Conservation (phyloP, 1,140 invertebrate genomes). For the Gryon sp. region DNA sequence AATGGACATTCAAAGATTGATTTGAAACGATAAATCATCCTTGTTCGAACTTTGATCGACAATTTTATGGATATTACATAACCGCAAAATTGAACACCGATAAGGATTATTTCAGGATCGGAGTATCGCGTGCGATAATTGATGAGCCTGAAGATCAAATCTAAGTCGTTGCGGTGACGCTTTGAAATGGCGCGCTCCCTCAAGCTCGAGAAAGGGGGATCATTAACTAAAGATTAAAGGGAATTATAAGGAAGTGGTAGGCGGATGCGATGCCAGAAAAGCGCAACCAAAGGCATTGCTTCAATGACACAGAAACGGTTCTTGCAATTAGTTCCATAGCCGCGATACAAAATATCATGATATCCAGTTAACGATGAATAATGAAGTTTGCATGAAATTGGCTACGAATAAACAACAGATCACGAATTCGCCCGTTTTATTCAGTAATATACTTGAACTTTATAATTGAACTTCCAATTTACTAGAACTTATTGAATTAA, state of each 20-base stretch:
- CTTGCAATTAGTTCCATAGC: slow-evolving; percentile 60
- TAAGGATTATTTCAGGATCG: slow-evolving; percentile 8
- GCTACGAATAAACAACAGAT: slow-evolving; percentile 21
- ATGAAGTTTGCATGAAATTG: slow-evolving; percentile 21
- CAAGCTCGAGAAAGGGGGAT: slow-evolving; percentile 15
- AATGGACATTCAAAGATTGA: no score
- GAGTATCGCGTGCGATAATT: slow-evolving; percentile 50
- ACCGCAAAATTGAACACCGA: slow-evolving; percentile 35
- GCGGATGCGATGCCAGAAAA: slow-evolving; percentile 46
- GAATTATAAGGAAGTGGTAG: slow-evolving; percentile 52
- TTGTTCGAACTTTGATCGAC: neutral
- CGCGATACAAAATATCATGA: slow-evolving; percentile 54
- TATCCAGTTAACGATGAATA: slow-evolving; percentile 37
- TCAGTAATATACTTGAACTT: no score
- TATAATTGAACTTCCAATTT: no score
- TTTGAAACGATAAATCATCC: no score
- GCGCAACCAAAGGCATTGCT: slow-evolving; percentile 59
- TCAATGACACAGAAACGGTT: slow-evolving; percentile 67
- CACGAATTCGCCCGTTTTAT: slow-evolving; percentile 14
- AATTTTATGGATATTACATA: slow-evolving; percentile 11
- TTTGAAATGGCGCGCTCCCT: slow-evolving; percentile 43
- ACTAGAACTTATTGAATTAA: no score
- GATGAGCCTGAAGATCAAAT: slow-evolving; percentile 41
- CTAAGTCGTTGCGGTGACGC: slow-evolving; percentile 39
- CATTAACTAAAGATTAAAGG: slow-evolving; percentile 57